Conservation (phyloP, 2,888 invertebrate species). For the Latrodectus elegans region DNA sequence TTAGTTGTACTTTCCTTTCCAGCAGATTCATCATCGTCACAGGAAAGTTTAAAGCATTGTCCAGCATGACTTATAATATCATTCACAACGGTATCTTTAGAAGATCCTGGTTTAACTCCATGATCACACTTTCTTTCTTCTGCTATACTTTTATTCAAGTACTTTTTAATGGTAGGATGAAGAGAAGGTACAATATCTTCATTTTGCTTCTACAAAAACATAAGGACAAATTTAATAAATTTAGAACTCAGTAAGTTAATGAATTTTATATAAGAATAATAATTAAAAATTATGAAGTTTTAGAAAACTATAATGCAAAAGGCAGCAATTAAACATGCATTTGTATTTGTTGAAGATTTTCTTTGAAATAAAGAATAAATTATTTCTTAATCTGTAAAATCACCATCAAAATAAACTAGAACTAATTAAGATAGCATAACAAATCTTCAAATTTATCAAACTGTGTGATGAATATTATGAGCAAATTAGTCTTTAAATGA, state of each 20-base stretch:
- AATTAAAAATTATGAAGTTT: neutral
- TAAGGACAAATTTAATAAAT: neutral
- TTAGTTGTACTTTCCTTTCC: no score
- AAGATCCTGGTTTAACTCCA: neutral
- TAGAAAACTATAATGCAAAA: no score
- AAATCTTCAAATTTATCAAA: no score
- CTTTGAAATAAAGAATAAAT: no score
- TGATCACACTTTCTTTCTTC: neutral
- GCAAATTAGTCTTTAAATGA: no score
- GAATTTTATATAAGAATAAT: neutral
- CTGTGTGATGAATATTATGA: no score
- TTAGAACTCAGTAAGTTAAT: neutral
- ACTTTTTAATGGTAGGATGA: constrained; percentile 85
- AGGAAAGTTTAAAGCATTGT: neutral
- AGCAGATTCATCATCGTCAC: neutral
- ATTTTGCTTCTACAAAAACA: constrained; percentile 29
- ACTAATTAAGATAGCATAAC: no score
- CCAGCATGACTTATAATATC: neutral
- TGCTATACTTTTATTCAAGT: constrained; percentile 79
- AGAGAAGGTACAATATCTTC: constrained; percentile 75
- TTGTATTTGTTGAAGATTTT: no score
- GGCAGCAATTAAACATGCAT: no score
- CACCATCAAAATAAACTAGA: no score
- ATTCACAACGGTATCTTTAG: neutral
- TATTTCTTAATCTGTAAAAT: no score